phyloP scores from a whole-genome alignment of 2,797 vertebrate genomes.

The Danionella dracula region DNA sequence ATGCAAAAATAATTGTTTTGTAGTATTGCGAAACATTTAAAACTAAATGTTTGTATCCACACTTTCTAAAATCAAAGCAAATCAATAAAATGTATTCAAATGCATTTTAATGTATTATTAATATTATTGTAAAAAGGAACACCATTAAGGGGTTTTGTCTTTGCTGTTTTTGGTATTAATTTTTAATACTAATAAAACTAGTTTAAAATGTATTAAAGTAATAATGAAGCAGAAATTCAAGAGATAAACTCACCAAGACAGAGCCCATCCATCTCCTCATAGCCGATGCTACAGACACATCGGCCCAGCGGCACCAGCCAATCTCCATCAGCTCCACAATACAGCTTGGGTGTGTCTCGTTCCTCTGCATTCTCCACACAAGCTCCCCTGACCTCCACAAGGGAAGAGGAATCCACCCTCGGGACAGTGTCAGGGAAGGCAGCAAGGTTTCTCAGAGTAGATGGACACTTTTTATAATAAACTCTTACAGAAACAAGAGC shows the following conservation, averaged over 20 bases:
- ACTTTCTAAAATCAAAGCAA: no score
- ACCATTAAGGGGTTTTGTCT: no score
- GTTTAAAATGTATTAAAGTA: no score
- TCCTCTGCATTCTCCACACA: conserved; percentile 95
- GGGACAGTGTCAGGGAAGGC: conserved; percentile 94
- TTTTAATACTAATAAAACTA: no score
- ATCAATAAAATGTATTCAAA: no score
- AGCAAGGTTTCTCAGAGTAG: conserved; percentile 87
- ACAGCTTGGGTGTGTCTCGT: conserved; percentile 89
- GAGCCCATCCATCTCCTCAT: conserved; percentile 88
- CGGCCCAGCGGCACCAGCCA: conserved; percentile 94
- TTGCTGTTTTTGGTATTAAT: no score
- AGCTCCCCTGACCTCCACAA: conserved; percentile 92
- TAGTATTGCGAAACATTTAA: no score
- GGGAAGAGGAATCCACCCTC: conserved; percentile 88
- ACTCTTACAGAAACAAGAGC: conserved; percentile 92
- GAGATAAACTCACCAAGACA: conserved; percentile 79
- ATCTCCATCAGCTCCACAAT: conserved; percentile 94
- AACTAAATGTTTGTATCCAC: no score
- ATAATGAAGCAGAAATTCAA: background rate
- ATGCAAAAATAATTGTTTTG: no score
- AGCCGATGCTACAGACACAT: conserved; percentile 90
- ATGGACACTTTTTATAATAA: conserved; percentile 96
- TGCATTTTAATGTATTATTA: no score
- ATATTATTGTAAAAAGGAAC: no score